These are phyloP conservation scores for Eupleurogrammus muticus DNA, from an alignment of 2,797 vertebrate species.

Conservation along the genomic window DNA sequence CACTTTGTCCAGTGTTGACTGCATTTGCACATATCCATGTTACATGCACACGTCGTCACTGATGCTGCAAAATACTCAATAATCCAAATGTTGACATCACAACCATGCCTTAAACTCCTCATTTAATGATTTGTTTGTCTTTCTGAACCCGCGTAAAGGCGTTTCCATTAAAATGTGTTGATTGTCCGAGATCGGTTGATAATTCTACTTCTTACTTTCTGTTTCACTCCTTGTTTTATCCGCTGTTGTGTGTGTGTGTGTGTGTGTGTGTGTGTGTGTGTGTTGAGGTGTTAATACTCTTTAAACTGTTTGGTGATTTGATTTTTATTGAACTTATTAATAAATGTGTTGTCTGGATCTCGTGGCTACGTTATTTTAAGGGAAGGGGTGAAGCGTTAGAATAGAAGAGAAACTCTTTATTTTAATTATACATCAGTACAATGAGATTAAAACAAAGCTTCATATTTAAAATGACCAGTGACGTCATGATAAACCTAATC, in stretches of 20 bases:
- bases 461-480: too few relatives aligned
- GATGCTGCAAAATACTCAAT: slow-evolving; percentile 13
- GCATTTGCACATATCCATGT: slow-evolving; percentile 66
- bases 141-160: slow-evolving; percentile 24
- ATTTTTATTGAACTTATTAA: slow-evolving; percentile 50
- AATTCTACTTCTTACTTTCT: slow-evolving; percentile 11
- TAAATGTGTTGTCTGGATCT: slow-evolving; percentile 58
- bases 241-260: background rate
- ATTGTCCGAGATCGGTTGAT: slow-evolving; percentile 39
- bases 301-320: slow-evolving; percentile 42
- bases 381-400: too few relatives aligned
- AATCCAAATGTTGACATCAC: slow-evolving; percentile 57
- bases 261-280: background rate
- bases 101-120: slow-evolving; percentile 64
- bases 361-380: background rate
- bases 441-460: too few relatives aligned
- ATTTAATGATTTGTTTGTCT: slow-evolving; percentile 50
- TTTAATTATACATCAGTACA: too few relatives aligned
- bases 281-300: slow-evolving; percentile 20
- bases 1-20: slow-evolving; percentile 37
- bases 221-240: slow-evolving; percentile 34
- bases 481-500: too few relatives aligned
- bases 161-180: background rate
- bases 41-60: slow-evolving; percentile 17
- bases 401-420: too few relatives aligned